Percentiles rank a stretch among this genome's conserved stretches.
These are phyloP conservation scores for Corythornis cristatus DNA, from an alignment of 2,113 vertebrate genomes.

Conservation along the genomic window DNA sequence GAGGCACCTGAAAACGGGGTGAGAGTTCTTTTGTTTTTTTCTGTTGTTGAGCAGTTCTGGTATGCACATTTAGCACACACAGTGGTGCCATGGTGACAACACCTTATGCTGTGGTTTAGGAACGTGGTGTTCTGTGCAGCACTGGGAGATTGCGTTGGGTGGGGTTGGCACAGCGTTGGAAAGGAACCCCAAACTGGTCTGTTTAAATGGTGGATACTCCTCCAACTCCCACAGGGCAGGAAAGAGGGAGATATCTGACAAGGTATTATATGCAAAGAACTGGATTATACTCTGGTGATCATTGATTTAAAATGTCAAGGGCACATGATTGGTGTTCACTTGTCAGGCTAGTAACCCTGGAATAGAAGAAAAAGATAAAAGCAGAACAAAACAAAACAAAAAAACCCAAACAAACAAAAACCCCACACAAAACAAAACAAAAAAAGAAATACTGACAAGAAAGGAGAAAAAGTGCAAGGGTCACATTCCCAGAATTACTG, in stretches of 20 bases:
- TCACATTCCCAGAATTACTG: background rate
- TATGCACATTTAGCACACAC: background rate
- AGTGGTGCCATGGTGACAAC: slow-evolving; percentile 22
- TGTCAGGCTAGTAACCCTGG: background rate
- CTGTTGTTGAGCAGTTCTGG: slow-evolving; percentile 22
- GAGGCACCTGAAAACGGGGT: slow-evolving; percentile 62
- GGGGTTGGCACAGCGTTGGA: background rate
- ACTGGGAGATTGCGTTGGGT: background rate
- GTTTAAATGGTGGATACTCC: background rate
- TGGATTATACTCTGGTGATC: background rate
- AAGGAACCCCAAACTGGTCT: background rate
- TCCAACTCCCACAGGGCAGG: background rate
- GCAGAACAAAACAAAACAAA: no score
- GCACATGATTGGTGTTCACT: background rate
- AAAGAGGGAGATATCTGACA: background rate
- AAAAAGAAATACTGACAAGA: background rate
- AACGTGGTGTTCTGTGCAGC: background rate
- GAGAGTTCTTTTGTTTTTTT: slow-evolving; percentile 69
- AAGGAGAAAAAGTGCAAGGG: background rate
- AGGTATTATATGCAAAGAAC: background rate
- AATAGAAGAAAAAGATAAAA: background rate
- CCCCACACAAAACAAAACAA: no score
- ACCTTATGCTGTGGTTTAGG: background rate
- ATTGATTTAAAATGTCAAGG: background rate
- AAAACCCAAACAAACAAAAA: background rate